These are phyloP conservation scores for Takifugu bimaculatus DNA, from an alignment of 2,113 vertebrate species.

Conservation along the genomic window DNA sequence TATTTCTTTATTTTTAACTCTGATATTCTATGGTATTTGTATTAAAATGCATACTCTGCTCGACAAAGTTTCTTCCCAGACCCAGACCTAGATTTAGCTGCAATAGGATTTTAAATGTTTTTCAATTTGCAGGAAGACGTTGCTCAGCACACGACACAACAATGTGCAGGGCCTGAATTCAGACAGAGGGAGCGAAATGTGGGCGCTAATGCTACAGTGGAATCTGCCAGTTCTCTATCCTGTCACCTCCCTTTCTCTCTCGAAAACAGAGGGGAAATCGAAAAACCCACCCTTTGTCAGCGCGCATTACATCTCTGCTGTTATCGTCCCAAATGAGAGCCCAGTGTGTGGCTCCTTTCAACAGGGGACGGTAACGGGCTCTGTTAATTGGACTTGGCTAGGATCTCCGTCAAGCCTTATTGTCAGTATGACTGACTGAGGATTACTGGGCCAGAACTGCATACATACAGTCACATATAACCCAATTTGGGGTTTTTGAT, in stretches of 20 bases:
- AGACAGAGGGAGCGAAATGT: slow-evolving; percentile 25
- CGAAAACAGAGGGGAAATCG: slow-evolving; percentile 52
- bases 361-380: slow-evolving; percentile 65
- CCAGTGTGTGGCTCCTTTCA: slow-evolving; percentile 64
- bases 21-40: not conserved
- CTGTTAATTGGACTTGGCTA: slow-evolving; percentile 75
- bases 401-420: slow-evolving; percentile 57
- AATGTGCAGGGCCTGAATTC: slow-evolving; percentile 27
- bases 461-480: slow-evolving; percentile 22
- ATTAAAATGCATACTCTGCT: not conserved
- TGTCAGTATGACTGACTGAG: slow-evolving; percentile 55
- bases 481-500: slow-evolving; percentile 34
- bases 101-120: not conserved
- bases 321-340: slow-evolving; percentile 62
- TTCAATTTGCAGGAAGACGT: not conserved
- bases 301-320: slow-evolving; percentile 59
- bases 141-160: not conserved
- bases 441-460: slow-evolving; percentile 47
- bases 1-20: not conserved
- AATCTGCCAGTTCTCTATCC: slow-evolving; percentile 55
- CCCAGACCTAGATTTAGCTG: not conserved
- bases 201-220: slow-evolving; percentile 30
- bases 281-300: slow-evolving; percentile 61
- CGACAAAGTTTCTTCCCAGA: not conserved
- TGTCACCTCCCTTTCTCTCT: slow-evolving; percentile 43